Base-by-base conservation (phyloP, 2,797 vertebrate species). In the Tapera naevia region DNA sequence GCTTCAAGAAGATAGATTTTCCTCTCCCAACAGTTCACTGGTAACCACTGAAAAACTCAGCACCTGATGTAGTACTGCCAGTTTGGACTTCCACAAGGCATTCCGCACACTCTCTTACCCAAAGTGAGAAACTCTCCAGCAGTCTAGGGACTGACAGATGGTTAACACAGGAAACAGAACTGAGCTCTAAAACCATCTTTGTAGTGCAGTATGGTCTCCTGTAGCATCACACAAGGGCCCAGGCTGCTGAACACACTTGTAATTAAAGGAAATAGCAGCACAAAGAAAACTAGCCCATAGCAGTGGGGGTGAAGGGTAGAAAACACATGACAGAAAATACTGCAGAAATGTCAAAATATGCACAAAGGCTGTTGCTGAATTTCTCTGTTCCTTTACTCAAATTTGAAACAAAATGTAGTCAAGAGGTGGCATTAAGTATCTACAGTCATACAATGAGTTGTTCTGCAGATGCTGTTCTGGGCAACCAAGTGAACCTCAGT, bases 1-100 rank as follows among this genome's bases (percentile, higher is more conserved):
- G 25, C 79, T 76, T 61, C 28, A 17, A 10, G 32, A 78, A 53
- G 0, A 17, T 5, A 21, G 11, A 21, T 10, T 51, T 51, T 78
- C 58, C 51, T 82, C 88, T 62, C 81, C 45, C 87, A 92, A 79
- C 8, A 92, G 74, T 70, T 85, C 19, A 0, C 30, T n/a, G 30
- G 89, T 80, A 88, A 92, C 75, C 87, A 93, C 70, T 79, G 61
- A 37, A 91, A 93, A 92, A 70, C 13, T 28, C 57, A 93, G 64
- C 62, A 48, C 19, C 7, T 71, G 28, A 69, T 53, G 21, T 0
- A 7, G 17, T 10, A 7, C 57, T 10, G 8, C 45, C 41, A 7
- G 37, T 28, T 13, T 58, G 70, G 64, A 50, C 56, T 71, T 61
- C 39, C n/a, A 27, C 3, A 7, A 22, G 37, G 35, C 33, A 25